Percentiles rank a stretch among this genome's conserved stretches.
Conservation (phyloP, 1,140 invertebrate species). For the Acromyrmex heyeri region DNA sequence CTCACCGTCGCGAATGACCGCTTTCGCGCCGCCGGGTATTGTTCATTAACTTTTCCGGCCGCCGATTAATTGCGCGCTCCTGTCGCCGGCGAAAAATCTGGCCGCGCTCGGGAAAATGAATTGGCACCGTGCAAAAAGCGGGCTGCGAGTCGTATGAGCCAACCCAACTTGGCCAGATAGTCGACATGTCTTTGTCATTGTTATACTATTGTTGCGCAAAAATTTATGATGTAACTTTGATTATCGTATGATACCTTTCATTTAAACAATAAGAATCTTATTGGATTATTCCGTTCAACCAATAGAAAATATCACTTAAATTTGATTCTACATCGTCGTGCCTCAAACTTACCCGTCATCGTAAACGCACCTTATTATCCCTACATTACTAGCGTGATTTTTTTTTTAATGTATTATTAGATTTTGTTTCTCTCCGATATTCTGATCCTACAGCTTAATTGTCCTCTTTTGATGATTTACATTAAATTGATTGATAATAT, state of each 20-base stretch:
- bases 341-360: too few relatives aligned
- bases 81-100: constrained; percentile 64
- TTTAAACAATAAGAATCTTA: background rate
- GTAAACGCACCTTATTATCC: too few relatives aligned
- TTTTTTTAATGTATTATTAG: too few relatives aligned
- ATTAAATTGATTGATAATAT: too few relatives aligned
- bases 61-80: constrained; percentile 68
- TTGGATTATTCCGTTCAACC: too few relatives aligned
- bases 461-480: too few relatives aligned
- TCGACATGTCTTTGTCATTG: background rate
- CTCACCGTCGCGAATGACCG: constrained; percentile 64
- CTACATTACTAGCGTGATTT: too few relatives aligned
- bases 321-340: background rate
- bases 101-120: constrained; percentile 55
- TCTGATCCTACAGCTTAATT: too few relatives aligned
- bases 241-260: background rate
- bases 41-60: constrained; percentile 69
- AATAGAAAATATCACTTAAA: background rate
- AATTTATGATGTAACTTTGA: background rate
- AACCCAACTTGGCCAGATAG: background rate
- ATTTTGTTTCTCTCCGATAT: too few relatives aligned
- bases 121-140: constrained; percentile 21
- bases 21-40: constrained; percentile 65
- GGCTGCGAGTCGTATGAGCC: background rate
- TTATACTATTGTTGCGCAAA: background rate